A percentile compares a stretch with the other conserved stretches of the same genome.
These are phyloP conservation scores for Oegoconia quadripuncta DNA, from an alignment of 2,888 invertebrate genomes.

Conservation along the genomic window DNA sequence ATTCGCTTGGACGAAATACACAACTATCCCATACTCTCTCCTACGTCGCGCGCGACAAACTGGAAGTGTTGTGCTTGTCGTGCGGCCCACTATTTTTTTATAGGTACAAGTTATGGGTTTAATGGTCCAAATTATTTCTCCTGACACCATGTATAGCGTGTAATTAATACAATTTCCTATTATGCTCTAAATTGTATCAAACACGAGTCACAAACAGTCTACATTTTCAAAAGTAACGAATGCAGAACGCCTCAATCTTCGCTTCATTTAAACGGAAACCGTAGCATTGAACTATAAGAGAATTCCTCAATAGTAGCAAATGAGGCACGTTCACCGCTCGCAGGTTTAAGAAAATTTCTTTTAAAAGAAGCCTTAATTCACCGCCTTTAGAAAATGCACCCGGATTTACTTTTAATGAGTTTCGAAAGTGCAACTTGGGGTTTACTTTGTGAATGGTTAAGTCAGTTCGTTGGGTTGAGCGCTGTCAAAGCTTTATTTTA, in stretches of 20 bases:
- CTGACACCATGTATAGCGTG: too few species aligned
- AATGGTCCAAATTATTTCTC: too few species aligned
- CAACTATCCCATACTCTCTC: too few species aligned
- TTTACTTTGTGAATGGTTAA: conserved; percentile 66
- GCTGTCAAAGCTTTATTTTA: conserved; percentile 6
- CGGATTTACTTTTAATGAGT: conserved; percentile 78
- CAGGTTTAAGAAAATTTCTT: conserved; percentile 70
- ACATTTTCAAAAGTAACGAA: conserved; percentile 39
- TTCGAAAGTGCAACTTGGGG: conserved; percentile 67
- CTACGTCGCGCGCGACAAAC: too few species aligned
- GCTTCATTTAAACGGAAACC: conserved; percentile 54
- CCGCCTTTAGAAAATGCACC: conserved; percentile 73
- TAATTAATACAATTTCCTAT: too few species aligned
- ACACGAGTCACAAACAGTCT: too few species aligned
- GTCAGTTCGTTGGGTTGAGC: conserved; percentile 24
- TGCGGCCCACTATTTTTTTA: too few species aligned
- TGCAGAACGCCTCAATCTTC: conserved; percentile 48
- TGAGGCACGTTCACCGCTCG: conserved; percentile 65
- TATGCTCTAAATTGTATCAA: too few species aligned
- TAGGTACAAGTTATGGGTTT: too few species aligned
- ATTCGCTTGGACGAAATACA: too few species aligned
- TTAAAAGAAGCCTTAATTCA: conserved; percentile 67
- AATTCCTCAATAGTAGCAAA: conserved; percentile 71
- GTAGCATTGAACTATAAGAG: conserved; percentile 52
- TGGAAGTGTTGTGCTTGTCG: too few species aligned